Conservation (phyloP, 2,888 invertebrate species). For the Pristionchus japonicus region DNA sequence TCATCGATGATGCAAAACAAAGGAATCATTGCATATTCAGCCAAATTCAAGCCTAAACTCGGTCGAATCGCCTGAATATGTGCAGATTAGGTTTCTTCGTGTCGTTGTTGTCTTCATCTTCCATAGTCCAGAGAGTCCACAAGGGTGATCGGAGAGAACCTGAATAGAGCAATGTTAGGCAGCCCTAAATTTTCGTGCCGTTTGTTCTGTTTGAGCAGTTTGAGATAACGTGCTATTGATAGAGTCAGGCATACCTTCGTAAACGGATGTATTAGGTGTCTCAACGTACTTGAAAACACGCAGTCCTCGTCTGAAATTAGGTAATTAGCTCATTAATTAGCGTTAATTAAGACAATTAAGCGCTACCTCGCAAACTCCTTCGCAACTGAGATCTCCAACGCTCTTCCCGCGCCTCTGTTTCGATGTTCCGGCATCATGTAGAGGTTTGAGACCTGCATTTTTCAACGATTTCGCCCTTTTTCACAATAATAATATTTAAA, state of each 20-base stretch:
- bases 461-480: too few species aligned
- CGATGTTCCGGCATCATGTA: neutral
- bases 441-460: neutral
- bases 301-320: neutral
- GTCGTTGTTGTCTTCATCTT: slow-evolving; percentile 5
- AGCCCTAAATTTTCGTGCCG: too few species aligned
- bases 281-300: neutral
- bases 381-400: neutral
- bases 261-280: neutral
- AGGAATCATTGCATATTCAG: neutral
- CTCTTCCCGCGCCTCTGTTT: neutral
- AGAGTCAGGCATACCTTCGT: too few species aligned
- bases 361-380: slow-evolving; percentile 5
- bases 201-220: too few species aligned
- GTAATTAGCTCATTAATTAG: neutral
- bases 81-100: neutral
- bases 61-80: neutral
- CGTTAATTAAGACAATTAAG: neutral
- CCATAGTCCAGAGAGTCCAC: neutral
- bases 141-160: neutral
- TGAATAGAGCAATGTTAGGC: too few species aligned
- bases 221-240: too few species aligned
- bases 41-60: neutral
- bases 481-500: neutral
- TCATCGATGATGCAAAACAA: neutral